phyloP scores from a whole-genome alignment of 2,888 invertebrate genomes.

The Ormyrus nitidulus region DNA sequence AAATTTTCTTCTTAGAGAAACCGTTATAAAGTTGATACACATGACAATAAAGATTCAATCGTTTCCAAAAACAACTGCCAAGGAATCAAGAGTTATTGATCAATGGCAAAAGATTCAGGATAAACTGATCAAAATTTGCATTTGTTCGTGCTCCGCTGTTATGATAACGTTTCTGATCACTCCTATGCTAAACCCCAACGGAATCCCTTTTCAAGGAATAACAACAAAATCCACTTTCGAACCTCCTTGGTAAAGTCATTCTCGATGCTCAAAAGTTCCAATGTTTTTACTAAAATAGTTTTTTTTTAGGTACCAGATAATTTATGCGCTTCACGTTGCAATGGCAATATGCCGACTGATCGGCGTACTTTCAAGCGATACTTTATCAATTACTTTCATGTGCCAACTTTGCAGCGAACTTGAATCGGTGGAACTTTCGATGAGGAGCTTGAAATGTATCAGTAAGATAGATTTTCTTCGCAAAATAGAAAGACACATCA shows the following conservation, averaged over 20 bases:
- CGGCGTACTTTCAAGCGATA: not conserved
- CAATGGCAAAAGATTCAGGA: conserved; percentile 6
- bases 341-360: not conserved
- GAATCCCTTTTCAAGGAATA: not conserved
- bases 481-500: not conserved
- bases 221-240: not conserved
- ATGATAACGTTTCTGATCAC: not conserved
- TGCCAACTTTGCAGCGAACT: conserved; percentile 25
- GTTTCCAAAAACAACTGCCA: too few species aligned
- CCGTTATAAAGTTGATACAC: too few species aligned
- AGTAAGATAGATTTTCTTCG: not conserved
- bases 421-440: not conserved
- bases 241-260: conserved; percentile 10
- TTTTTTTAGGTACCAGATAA: conserved; percentile 27
- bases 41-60: too few species aligned
- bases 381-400: conserved; percentile 1
- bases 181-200: not conserved
- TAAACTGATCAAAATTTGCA: not conserved
- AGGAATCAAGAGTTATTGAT: not conserved
- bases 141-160: not conserved
- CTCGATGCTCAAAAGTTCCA: not conserved
- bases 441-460: not conserved
- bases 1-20: too few species aligned
- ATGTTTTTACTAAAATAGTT: not conserved
- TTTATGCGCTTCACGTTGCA: not conserved